Conservation (phyloP, 2,113 vertebrate species). For the Nibea coibor region DNA sequence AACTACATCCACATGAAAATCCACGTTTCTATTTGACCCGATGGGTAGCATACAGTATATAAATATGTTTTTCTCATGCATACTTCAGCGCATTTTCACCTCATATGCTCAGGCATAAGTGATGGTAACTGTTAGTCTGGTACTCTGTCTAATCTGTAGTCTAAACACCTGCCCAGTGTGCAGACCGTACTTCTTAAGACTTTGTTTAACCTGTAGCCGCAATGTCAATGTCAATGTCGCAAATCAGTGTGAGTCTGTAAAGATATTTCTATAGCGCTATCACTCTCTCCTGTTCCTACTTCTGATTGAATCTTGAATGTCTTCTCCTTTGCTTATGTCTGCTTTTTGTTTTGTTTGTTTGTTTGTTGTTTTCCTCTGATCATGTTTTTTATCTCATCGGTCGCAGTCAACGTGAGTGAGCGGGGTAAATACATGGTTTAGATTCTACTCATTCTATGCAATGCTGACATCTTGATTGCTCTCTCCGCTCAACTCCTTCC, state of each 20-base stretch:
- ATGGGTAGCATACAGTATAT: conserved; percentile 76
- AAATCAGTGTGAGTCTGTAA: conserved; percentile 71
- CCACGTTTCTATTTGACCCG: conserved; percentile 30
- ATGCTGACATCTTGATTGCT: conserved; percentile 80
- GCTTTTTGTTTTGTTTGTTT: conserved; percentile 81
- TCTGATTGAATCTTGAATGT: conserved; percentile 85
- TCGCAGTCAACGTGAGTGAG: conserved; percentile 99
- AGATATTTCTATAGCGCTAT: conserved; percentile 61
- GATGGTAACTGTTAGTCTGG: conserved; percentile 75
- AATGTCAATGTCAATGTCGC: conserved; percentile 68
- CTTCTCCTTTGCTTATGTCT: conserved; percentile 91
- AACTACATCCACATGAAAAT: conserved; percentile 20
- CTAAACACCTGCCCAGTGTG: conserved; percentile 55
- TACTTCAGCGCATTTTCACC: conserved; percentile 71
- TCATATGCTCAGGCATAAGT: conserved; percentile 85
- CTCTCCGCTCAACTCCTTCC: conserved; percentile 51
- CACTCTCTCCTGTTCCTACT: conserved; percentile 76
- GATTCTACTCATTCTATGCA: conserved; percentile 83
- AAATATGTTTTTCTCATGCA: conserved; percentile 65
- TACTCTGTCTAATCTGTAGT: conserved; percentile 47
- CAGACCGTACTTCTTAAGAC: conserved; percentile 51
- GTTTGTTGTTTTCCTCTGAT: conserved; percentile 84
- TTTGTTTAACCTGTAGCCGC: conserved; percentile 46
- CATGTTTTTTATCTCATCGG: conserved; percentile 86
- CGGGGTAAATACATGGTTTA: conserved; percentile 94